These are phyloP conservation scores for Umimayanthus kanabou DNA, from an alignment of 92 coral and sea anemone genomes.

Conservation along the genomic window DNA sequence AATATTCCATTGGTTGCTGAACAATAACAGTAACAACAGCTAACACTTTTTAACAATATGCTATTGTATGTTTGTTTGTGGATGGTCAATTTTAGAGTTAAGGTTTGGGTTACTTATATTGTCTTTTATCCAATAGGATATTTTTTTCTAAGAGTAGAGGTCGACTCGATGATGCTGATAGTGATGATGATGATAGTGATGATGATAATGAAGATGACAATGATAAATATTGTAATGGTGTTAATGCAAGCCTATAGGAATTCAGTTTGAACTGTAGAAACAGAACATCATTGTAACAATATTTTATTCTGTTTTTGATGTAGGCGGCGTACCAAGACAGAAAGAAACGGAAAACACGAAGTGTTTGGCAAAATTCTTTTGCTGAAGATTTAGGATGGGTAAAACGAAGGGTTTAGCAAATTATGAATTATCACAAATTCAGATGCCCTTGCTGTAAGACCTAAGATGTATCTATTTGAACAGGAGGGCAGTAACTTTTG, in stretches of 20 bases:
- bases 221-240: no score
- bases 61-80: no score
- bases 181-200: not conserved
- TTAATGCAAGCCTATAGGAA: not conserved
- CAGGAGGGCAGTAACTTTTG: not conserved
- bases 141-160: no score
- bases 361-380: not conserved
- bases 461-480: conserved; percentile 8
- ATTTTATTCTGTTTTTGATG: not conserved
- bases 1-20: no score
- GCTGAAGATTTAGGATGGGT: not conserved
- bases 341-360: not conserved
- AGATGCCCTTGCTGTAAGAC: not conserved
- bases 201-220: not conserved
- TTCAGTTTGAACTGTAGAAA: not conserved
- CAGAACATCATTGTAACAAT: not conserved
- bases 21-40: no score
- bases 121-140: no score
- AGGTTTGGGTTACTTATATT: no score
- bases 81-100: no score
- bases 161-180: no score
- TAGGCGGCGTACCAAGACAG: not conserved
- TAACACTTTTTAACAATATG: no score
- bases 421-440: not conserved
- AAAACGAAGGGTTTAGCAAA: not conserved